Evolutionary conservation across 2,888 invertebrate genomes (phyloP).

Genomic region (Leptinotarsa peninsularis): DNA sequence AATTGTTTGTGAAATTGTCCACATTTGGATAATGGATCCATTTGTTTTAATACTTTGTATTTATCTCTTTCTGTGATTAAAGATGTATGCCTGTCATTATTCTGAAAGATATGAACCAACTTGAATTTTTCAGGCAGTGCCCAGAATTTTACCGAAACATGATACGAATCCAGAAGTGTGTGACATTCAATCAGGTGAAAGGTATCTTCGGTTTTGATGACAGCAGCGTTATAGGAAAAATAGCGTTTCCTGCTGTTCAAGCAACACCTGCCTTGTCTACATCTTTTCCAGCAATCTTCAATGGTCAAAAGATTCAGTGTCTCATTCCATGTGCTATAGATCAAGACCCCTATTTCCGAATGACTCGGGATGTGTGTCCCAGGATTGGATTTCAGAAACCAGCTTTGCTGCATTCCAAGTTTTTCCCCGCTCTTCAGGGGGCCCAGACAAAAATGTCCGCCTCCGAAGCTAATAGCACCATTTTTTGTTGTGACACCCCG

Average conservation of each 20-base stretch:
- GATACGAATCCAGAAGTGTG: conserved; percentile 90
- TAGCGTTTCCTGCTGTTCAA: conserved; percentile 95
- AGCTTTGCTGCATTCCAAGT: conserved; percentile 82
- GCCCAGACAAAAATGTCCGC: conserved; percentile 99
- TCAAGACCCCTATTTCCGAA: conserved; percentile 99
- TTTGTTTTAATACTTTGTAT: too few species aligned
- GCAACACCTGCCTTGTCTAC: conserved; percentile 94
- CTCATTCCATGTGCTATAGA: conserved; percentile 99
- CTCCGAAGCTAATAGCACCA: conserved; percentile 92
- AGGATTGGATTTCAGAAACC: conserved; percentile 88
- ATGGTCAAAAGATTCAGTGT: conserved; percentile 80
- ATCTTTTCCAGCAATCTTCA: conserved; percentile 92
- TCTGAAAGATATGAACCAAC: neutral
- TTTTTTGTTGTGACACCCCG: conserved; percentile 94
- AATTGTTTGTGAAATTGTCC: too few species aligned
- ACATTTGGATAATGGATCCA: too few species aligned
- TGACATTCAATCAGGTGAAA: conserved; percentile 97
- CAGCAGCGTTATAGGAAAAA: conserved; percentile 96
- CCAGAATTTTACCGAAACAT: conserved; percentile 95
- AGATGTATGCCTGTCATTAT: neutral
- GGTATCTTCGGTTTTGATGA: conserved; percentile 98
- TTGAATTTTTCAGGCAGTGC: conserved; percentile 74
- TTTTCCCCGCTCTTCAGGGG: conserved; percentile 84
- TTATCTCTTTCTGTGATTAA: too few species aligned
- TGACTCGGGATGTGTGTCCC: conserved; percentile 98